A percentile compares a stretch with the other conserved stretches of the same genome.
Conservation (phyloP, 2,888 invertebrate species). For the Agrochola lota region DNA sequence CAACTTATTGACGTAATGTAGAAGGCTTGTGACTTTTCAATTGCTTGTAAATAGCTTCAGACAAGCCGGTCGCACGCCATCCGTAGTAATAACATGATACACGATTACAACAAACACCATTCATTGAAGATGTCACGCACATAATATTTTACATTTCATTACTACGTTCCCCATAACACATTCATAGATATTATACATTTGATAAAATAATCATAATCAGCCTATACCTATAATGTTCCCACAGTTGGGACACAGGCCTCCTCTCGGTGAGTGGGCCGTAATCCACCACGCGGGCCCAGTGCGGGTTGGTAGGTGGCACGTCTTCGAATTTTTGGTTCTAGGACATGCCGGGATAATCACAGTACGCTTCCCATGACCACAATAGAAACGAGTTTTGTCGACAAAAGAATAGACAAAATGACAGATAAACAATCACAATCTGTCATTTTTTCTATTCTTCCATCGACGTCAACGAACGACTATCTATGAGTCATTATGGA, state of each 20-base stretch:
- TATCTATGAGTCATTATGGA: background rate
- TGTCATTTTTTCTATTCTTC: too few relatives aligned
- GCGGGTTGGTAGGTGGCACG: too few relatives aligned
- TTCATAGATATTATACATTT: constrained; percentile 12
- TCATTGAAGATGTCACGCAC: constrained; percentile 25
- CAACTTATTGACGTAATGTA: background rate
- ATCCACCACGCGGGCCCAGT: too few relatives aligned
- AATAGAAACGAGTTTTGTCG: too few relatives aligned
- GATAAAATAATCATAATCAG: background rate
- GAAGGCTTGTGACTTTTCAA: background rate
- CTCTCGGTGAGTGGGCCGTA: too few relatives aligned
- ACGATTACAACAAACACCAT: constrained; percentile 45
- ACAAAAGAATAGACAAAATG: too few relatives aligned
- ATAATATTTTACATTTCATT: constrained; percentile 22
- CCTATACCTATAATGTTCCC: too few relatives aligned
- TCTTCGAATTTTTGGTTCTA: too few relatives aligned
- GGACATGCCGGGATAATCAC: too few relatives aligned
- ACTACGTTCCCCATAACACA: constrained; percentile 10
- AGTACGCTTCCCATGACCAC: too few relatives aligned
- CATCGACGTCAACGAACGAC: background rate
- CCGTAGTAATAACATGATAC: constrained; percentile 18
- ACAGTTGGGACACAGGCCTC: too few relatives aligned
- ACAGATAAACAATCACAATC: too few relatives aligned
- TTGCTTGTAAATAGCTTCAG: background rate
- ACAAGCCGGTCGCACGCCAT: constrained; percentile 8